Evolutionary conservation across 2,797 vertebrate species (phyloP), one percentile per base, ranked within the genome.

Genomic region (Gymnothorax reevesii): DNA sequence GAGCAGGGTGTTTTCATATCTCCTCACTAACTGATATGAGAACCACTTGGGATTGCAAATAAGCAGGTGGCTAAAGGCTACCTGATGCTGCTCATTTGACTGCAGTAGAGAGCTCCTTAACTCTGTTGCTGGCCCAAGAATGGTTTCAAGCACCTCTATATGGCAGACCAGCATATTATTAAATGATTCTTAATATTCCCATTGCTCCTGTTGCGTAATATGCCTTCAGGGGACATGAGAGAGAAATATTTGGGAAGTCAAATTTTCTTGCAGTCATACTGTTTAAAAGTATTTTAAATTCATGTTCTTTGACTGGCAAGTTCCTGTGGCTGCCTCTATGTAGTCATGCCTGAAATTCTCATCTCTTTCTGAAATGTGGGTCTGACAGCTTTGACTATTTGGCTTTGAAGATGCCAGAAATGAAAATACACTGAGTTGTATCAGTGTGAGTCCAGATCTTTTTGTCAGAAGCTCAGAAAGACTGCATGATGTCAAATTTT

Each of bases 401-500:
- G 77, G 17, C 49, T 80, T 22, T 80, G 77, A 80, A 80, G 77
- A 98, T 92, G 97, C 95, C 73, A 98, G 98, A 4, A 91, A 96
- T 88, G 95, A 97, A 87, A 94, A 92, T 82, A 93, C 60, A 0
- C 93, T 98, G 83, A 94, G 94, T 71, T 97, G 96, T 86, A 95
- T 98, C 91, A 95, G 88, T 77, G 92, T 95, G 57, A 94, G 92
- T 90, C 92, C 96, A 84, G 96, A 98, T 33, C 92, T 96, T 69
- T 99, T 97, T 88, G 93, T 95, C 8, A 88, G 91, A 60, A 92
- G 94, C 75, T 91, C 92, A 64, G 96, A 93, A 88, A 97, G 96
- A 93, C 91, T 97, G 86, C 96, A 95, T 0, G 97, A 99, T 90
- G 93, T 99, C 57, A 96, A 98, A 95, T 99, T 98, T 94, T 99